These are phyloP conservation scores for Nothobranchius kuhntae DNA, from an alignment of 2,113 vertebrate species.

Conservation along the genomic window DNA sequence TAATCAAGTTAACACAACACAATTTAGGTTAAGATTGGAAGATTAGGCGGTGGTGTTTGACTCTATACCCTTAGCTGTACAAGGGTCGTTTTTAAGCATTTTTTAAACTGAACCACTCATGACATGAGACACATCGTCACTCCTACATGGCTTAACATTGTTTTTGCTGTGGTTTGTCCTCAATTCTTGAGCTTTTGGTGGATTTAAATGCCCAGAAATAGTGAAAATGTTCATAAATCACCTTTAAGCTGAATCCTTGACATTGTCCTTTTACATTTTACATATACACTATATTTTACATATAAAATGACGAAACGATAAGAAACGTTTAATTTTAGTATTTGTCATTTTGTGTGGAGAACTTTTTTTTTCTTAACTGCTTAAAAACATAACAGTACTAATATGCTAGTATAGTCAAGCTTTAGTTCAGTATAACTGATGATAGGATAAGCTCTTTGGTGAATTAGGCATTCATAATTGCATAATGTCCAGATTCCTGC, in stretches of 20 bases:
- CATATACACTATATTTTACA: no score
- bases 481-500: slow-evolving; percentile 5
- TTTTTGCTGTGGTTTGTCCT: no score
- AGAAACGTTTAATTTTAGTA: no score
- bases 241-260: no score
- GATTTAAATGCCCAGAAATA: no score
- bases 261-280: no score
- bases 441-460: background rate
- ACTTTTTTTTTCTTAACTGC: background rate
- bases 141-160: background rate
- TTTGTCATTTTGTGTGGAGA: background rate
- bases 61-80: background rate
- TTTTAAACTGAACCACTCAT: background rate
- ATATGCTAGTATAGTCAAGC: background rate
- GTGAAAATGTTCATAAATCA: no score
- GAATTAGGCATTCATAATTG: background rate
- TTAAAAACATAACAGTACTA: background rate
- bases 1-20: background rate
- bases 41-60: background rate
- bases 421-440: background rate
- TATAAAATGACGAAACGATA: no score
- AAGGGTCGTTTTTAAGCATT: background rate
- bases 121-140: background rate
- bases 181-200: no score
- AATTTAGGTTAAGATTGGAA: background rate